Evolutionary conservation across 53 echinoderm and acorn worm species (phyloP), one percentile per base, ranked within the genome.

Genomic region (Pentamera pediparva): DNA sequence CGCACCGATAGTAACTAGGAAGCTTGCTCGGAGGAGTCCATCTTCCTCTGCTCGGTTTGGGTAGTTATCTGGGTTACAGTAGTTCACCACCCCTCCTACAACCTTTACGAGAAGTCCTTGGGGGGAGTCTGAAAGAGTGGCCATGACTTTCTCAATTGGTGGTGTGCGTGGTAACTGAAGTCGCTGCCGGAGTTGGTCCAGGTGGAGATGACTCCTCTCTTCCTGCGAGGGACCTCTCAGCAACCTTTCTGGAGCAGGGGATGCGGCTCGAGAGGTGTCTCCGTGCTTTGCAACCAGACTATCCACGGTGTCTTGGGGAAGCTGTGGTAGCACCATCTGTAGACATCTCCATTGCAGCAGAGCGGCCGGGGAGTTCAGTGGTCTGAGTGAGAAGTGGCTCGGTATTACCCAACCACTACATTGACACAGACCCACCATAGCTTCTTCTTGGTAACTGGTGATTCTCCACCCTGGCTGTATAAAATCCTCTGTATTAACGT

Each of bases 1-100:
- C 25, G 78, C 54, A n/a, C 86, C 86, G 0, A 85, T 74, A 9
- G 75, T 43, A 11, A 85, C 50, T n/a, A n/a, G n/a, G n/a, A n/a
- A n/a, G n/a, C n/a, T n/a, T n/a, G n/a, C n/a, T 33, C 56, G 45
- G 45, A 45, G 10, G 10, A 45, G 45, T 17, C 17, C 10, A 10
- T 45, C 10, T 17, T 12, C 45, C 45, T 45, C 45, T 45, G 10
- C 45, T 45, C 17, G 45, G 10, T 10, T 45, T 17, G 45, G 45
- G 45, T 45, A 45, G 17, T 10, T 45, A 17, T 17, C 17, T 10
- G 45, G 45, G 17, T 45, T 17, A 17, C 45, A 45, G 17, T 12
- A 45, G 17, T 12, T 17, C 17, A 17, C 45, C 10, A 45, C 45
- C 10, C 45, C 45, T 12, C 45, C 45, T 10, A 12, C 10, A 45